These are phyloP conservation scores for Ciconia nigra DNA, from an alignment of 2,797 vertebrate species.

Conservation along the genomic window DNA sequence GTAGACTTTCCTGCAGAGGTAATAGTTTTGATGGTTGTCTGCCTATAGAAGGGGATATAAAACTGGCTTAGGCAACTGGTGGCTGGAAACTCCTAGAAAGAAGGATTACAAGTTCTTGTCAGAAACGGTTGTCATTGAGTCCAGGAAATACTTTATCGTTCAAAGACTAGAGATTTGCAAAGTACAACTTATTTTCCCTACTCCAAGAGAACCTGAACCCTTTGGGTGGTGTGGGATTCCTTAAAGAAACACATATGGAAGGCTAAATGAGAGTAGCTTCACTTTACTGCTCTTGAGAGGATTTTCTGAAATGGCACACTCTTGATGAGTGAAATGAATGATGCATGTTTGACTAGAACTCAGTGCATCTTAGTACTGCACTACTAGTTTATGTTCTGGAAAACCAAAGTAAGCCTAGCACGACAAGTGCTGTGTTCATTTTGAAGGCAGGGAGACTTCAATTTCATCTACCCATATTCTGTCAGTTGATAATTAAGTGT, in stretches of 20 bases:
- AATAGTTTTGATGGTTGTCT: not conserved
- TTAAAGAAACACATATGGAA: not conserved
- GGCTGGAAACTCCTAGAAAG: not conserved
- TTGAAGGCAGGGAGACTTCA: not conserved
- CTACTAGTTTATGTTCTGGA: not conserved
- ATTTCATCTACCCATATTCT: not conserved
- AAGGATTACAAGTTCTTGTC: not conserved
- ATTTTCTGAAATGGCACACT: not conserved
- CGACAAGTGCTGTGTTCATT: not conserved
- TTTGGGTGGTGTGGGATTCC: not conserved
- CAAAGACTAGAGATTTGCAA: not conserved
- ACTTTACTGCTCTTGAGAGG: not conserved
- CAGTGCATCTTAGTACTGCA: not conserved
- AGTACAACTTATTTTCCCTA: not conserved
- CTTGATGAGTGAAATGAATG: not conserved
- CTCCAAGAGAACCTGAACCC: not conserved
- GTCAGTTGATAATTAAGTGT: not conserved
- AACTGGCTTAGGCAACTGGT: not conserved
- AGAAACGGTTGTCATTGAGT: not conserved
- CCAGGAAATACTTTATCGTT: not conserved
- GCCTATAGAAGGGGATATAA: not conserved
- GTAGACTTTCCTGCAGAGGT: not conserved
- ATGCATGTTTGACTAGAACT: not conserved
- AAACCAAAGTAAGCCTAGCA: not conserved
- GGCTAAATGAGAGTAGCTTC: not conserved